Conservation (phyloP, 2,113 vertebrate species). For the Acanthochromis polyacanthus region DNA sequence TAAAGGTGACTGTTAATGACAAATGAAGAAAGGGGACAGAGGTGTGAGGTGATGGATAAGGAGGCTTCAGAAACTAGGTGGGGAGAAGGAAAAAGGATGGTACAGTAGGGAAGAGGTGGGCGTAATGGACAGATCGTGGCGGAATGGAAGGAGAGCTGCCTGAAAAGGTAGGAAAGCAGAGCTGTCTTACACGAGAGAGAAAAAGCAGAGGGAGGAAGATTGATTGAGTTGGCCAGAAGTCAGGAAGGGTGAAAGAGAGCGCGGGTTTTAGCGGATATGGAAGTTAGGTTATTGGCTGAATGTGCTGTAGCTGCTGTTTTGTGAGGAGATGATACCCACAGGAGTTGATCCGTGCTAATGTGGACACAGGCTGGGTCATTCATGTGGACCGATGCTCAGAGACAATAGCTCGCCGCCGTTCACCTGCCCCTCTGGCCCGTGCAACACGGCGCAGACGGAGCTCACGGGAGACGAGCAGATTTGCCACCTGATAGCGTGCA, state of each 20-base stretch:
- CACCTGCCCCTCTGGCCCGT: conserved; percentile 40
- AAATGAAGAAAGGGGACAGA: conserved; percentile 24
- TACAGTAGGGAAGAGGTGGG: conserved; percentile 35
- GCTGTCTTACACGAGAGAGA: conserved; percentile 24
- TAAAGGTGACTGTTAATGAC: conserved; percentile 32
- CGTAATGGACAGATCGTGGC: conserved; percentile 32
- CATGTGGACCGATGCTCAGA: conserved; percentile 75
- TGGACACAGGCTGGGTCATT: conserved; percentile 71
- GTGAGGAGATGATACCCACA: conserved; percentile 50
- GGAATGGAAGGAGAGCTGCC: conserved; percentile 26
- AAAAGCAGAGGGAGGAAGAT: conserved; percentile 33
- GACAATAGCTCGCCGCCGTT: conserved; percentile 66
- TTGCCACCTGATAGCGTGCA: conserved; percentile 75
- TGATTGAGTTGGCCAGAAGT: conserved; percentile 62
- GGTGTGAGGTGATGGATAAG: conserved; percentile 29
- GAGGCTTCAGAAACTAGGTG: conserved; percentile 35
- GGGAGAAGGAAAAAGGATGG: conserved; percentile 8
- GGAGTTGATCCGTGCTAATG: conserved; percentile 77
- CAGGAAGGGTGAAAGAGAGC: conserved; percentile 47
- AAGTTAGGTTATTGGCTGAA: conserved; percentile 58
- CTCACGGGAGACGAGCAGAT: conserved; percentile 58
- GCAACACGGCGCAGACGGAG: conserved; percentile 20
- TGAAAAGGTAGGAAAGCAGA: conserved; percentile 44
- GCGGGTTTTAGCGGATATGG: conserved; percentile 44
- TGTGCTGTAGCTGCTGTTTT: conserved; percentile 59